These are phyloP conservation scores for Anarrhichthys ocellatus DNA, from an alignment of 2,113 vertebrate species.

Conservation along the genomic window DNA sequence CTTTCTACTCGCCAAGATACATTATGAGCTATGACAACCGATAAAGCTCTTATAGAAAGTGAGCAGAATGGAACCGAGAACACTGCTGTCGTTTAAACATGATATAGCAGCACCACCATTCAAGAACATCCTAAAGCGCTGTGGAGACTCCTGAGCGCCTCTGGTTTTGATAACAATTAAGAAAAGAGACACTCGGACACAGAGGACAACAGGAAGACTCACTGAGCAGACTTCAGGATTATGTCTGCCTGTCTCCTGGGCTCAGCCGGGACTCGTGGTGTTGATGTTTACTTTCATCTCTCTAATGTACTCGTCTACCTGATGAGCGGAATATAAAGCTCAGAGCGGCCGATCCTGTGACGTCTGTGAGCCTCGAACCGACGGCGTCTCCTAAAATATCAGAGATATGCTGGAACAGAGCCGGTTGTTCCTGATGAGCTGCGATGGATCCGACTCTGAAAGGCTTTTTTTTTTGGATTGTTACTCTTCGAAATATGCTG, in stretches of 20 bases:
- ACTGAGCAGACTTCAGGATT: too few relatives aligned
- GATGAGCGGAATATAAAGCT: slow-evolving; percentile 45
- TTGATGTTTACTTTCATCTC: slow-evolving; percentile 29
- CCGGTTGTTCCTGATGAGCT: slow-evolving; percentile 22
- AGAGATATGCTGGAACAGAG: slow-evolving; percentile 25
- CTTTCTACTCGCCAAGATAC: background rate
- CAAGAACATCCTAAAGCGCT: background rate
- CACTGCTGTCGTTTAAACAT: background rate
- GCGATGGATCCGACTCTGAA: background rate
- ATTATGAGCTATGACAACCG: background rate
- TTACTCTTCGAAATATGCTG: slow-evolving; percentile 20
- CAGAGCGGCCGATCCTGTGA: slow-evolving; percentile 39
- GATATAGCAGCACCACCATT: background rate
- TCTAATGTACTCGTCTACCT: slow-evolving; percentile 12
- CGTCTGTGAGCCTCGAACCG: slow-evolving; percentile 50
- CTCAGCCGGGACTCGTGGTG: background rate
- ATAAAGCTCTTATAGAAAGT: background rate
- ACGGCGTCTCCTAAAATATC: slow-evolving; percentile 56
- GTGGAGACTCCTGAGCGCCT: too few relatives aligned
- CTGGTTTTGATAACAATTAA: background rate
- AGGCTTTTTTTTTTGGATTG: background rate
- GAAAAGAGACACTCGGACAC: background rate
- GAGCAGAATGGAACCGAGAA: background rate
- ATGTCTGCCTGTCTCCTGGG: too few relatives aligned
- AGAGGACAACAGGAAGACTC: too few relatives aligned